phyloP scores from a whole-genome alignment of 1,140 invertebrate species.

The Drosophila sulfurigaster region DNA sequence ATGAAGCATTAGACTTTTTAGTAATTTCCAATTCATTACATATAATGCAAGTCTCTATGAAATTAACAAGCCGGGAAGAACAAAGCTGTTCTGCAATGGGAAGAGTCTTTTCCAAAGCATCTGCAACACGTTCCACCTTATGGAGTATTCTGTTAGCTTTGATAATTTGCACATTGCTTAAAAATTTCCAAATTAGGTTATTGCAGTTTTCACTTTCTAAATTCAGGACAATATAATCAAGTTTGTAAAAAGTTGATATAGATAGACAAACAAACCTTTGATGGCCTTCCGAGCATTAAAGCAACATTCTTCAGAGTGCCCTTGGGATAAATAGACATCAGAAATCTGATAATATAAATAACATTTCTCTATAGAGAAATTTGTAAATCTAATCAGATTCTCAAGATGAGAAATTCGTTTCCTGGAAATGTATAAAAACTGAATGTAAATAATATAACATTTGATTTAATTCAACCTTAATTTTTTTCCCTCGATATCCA shows the following conservation, averaged over 20 bases:
- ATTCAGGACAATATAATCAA: neutral
- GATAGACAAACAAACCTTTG: constrained; percentile 20
- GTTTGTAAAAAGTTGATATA: neutral
- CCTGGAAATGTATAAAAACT: neutral
- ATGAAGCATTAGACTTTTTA: constrained; percentile 3
- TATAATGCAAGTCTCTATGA: constrained; percentile 8
- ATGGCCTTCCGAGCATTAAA: constrained; percentile 46
- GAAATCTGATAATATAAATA: constrained; percentile 59
- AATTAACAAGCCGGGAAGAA: constrained; percentile 11
- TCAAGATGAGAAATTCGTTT: constrained; percentile 34
- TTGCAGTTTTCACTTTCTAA: constrained; percentile 34
- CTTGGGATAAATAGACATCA: constrained; percentile 36
- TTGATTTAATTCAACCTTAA: neutral
- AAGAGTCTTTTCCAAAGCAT: constrained; percentile 30
- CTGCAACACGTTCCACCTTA: constrained; percentile 48
- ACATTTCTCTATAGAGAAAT: constrained; percentile 55
- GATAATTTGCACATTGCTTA: constrained; percentile 40
- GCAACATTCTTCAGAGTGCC: constrained; percentile 51
- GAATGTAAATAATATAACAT: neutral
- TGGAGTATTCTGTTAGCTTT: constrained; percentile 46
- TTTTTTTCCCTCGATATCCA: neutral
- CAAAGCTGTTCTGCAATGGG: constrained; percentile 26
- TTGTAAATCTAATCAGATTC: constrained; percentile 42
- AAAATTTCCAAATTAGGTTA: constrained; percentile 49
- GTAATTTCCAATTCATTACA: neutral